Evolutionary conservation across 2,888 invertebrate genomes (phyloP).

Genomic region (Catocala fraxini): DNA sequence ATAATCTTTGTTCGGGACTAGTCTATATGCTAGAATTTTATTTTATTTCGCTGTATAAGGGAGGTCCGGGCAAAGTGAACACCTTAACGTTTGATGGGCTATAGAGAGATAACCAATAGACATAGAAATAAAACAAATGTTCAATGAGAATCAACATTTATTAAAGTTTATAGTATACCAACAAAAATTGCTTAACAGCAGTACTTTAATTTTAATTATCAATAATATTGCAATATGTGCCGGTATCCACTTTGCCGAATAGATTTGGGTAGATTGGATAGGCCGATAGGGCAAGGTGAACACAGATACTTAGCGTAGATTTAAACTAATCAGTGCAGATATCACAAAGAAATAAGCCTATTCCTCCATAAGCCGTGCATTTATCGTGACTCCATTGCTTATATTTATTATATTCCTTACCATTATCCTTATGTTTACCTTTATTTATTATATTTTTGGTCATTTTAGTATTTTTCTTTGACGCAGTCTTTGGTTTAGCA

Average conservation of each 20-base stretch:
- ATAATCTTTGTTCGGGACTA: too few species aligned
- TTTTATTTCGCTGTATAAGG: too few species aligned
- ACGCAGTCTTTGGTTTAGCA: slow-evolving; percentile 1
- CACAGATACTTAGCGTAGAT: not conserved
- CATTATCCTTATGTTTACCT: not conserved
- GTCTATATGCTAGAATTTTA: too few species aligned
- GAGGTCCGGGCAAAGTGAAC: too few species aligned
- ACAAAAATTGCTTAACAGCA: not conserved
- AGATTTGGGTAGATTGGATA: not conserved
- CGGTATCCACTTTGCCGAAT: too few species aligned
- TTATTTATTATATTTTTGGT: not conserved
- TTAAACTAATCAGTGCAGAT: too few species aligned
- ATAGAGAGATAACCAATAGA: not conserved
- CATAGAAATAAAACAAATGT: not conserved
- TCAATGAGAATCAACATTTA: not conserved
- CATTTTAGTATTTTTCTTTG: too few species aligned
- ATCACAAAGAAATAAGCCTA: too few species aligned
- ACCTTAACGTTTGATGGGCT: too few species aligned
- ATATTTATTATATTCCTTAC: not conserved
- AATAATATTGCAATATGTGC: too few species aligned
- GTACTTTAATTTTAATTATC: not conserved
- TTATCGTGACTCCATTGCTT: too few species aligned
- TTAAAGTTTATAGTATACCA: slow-evolving; percentile 5
- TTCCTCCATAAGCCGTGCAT: too few species aligned
- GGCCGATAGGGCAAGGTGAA: not conserved